These are phyloP conservation scores for human DNA, from an alignment of 2,113 vertebrate species.

Conservation along the genomic window DNA sequence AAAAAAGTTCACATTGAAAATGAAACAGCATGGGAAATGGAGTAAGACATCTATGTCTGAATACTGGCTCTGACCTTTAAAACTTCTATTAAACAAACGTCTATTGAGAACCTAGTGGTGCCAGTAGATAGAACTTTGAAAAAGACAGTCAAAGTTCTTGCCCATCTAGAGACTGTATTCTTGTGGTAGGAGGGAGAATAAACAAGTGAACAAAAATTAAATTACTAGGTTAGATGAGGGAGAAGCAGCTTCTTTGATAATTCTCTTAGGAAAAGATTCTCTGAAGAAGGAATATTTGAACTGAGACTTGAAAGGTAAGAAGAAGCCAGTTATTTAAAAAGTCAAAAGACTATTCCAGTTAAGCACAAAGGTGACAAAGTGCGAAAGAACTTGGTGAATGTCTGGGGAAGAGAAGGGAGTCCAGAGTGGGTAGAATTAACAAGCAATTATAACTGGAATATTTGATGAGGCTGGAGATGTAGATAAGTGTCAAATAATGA, in stretches of 20 bases:
- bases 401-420: neutral
- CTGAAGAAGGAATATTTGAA: neutral
- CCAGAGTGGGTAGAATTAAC: neutral
- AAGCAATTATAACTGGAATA: neutral
- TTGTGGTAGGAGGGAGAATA: neutral
- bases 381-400: neutral
- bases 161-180: neutral
- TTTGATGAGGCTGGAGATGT: neutral
- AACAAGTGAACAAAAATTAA: neutral
- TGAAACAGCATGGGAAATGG: neutral
- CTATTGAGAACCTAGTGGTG: neutral
- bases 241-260: neutral
- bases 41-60: neutral
- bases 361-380: neutral
- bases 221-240: neutral
- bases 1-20: neutral
- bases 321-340: neutral
- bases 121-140: neutral
- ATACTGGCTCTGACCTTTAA: neutral
- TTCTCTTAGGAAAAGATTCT: neutral
- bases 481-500: neutral
- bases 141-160: neutral
- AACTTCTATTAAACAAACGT: neutral
- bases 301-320: neutral
- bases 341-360: neutral